Base-by-base conservation (phyloP, 2,797 vertebrate species). In the Hozukius guyotensis region DNA sequence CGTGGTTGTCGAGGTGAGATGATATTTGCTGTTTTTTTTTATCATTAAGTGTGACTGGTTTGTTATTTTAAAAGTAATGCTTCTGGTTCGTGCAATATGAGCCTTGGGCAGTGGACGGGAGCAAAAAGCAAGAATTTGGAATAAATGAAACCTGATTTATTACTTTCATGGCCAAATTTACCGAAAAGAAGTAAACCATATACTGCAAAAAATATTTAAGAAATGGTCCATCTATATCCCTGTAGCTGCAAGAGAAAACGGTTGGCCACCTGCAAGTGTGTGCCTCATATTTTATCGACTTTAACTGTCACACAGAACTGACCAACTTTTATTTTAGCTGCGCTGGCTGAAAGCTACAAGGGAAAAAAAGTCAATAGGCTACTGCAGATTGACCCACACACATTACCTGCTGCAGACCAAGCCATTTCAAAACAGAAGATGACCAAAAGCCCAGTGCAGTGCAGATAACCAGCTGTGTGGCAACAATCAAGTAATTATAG, bases 221-320 rank as follows among this genome's bases (percentile, higher is more conserved):
- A 84, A 73, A 75, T 62, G 10, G 10, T 71, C 34, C 38, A 12
- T 60, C 36, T 46, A 38, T 38, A 68, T 25, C n/a, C 3, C 27
- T 71, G 18, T 27, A 61, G 53, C 72, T 77, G 24, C 36, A 34
- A 32, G 14, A 78, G 68, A 34, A 84, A 72, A 72, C 5, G 2
- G 7, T 67, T 73, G 31, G 65, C 68, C 56, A 71, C 64, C 75
- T 84, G 76, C 29, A 68, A 49, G 34, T 64, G 64, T 64, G 64
- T n/a, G n/a, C 70, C 46, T 85, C 84, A 83, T 80, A 74, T 86
- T 81, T 81, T 80, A 87, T 84, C 7, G 60, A 86, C 82, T 88
- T 81, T 20, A 57, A 65, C 67, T 32, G 20, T 72, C 38, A 71
- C 32, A 83, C 22, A 71, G 67, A 85, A 83, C 36, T 56, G 68